phyloP scores from a whole-genome alignment of 2,797 vertebrate species.

The Octomys mimax region DNA sequence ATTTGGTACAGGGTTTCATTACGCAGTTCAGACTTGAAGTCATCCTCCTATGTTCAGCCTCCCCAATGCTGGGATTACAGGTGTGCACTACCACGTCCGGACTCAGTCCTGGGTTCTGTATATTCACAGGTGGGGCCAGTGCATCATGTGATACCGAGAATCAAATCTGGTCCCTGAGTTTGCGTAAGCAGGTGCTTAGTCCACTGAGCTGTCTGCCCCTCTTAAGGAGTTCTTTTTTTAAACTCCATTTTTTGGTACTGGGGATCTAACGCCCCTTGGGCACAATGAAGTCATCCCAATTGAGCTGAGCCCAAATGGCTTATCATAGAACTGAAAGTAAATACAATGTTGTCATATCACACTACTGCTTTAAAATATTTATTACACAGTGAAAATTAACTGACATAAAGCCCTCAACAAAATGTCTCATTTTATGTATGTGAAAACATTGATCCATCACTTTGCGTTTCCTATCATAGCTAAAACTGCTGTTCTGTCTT shows the following conservation, averaged over 20 bases:
- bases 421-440: neutral
- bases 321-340: neutral
- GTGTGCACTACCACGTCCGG: too few species aligned
- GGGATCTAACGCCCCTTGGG: fast-evolving
- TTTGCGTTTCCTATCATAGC: neutral
- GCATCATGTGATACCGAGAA: too few species aligned
- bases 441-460: neutral
- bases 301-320: neutral
- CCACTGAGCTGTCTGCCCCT: too few species aligned
- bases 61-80: too few species aligned
- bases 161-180: too few species aligned
- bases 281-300: neutral
- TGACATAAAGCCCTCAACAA: neutral
- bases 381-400: neutral
- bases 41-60: too few species aligned
- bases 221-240: neutral
- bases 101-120: too few species aligned
- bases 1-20: too few species aligned
- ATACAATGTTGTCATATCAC: neutral
- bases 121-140: too few species aligned
- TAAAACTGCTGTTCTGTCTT: neutral
- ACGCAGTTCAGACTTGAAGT: too few species aligned
- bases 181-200: too few species aligned
- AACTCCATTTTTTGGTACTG: neutral
- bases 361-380: neutral